Base-by-base conservation (phyloP, 2,797 vertebrate species). In the Crocodylus rhombifer region DNA sequence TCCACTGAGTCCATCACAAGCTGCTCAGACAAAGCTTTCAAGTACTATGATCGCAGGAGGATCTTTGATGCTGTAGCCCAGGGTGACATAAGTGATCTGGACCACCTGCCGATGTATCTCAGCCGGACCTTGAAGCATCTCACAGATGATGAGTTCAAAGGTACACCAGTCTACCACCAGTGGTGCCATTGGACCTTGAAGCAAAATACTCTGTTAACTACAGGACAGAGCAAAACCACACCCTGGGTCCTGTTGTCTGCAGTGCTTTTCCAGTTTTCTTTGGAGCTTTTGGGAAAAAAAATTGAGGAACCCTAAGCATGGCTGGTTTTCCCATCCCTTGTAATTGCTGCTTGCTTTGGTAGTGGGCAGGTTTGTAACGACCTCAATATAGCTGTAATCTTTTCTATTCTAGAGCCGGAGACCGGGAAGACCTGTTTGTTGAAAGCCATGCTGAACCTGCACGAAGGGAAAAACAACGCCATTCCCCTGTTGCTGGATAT, bases 361-460 rank as follows among this genome's bases (percentile, higher is more conserved):
- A 60, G 82, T 3, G 61, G 33, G 16, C 56, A 58, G 36, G 20
- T 71, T 91, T 88, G n/a, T 62, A 63, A 26, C 56, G 23, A 17
- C 26, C 90, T 84, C n/a, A 79, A 2, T 64, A 14, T 61, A 87
- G 5, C 63, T 83, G 67, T 77, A 75, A 75, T 86, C 28, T 81
- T 95, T 58, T 96, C 25, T 88, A 61, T 92, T 88, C 16, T 80
- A 99, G 99, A 99, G 97, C 97, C 97, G 23, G 98, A 98, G 75
- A 98, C 98, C 0, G 99, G 99, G 65, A 99, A 99, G 97, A 99
- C 98, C 0, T 98, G 98, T 64, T 97, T 99, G 57, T 97, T 99
- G 96, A 99, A 99, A 97, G 99, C 99, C 51, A 98, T 99, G 97
- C 97, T 99, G 95, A 99, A 99, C 94, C 96, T 99, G 23, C 98